Evolutionary conservation across 2,113 vertebrate species (phyloP).

Genomic region (Excalfactoria chinensis): DNA sequence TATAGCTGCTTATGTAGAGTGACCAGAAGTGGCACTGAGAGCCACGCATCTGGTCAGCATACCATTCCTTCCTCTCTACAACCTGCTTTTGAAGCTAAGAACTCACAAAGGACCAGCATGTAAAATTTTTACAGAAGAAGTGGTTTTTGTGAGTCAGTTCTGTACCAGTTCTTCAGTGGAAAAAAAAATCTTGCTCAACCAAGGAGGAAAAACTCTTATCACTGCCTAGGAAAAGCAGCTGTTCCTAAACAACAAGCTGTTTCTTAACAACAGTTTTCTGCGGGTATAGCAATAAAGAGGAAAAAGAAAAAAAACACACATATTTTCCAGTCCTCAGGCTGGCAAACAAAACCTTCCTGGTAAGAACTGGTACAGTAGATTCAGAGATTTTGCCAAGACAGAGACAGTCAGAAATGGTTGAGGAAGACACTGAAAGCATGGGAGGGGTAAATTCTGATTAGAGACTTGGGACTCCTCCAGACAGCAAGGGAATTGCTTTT

Average conservation of each 20-base stretch:
- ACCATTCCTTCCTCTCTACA: neutral
- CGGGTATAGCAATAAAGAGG: neutral
- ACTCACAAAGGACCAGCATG: neutral
- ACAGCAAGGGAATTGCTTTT: neutral
- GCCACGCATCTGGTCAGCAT: rapidly evolving
- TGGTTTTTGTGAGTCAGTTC: neutral
- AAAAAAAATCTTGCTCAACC: neutral
- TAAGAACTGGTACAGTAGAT: neutral
- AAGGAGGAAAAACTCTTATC: neutral
- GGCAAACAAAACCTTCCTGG: neutral
- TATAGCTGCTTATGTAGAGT: rapidly evolving
- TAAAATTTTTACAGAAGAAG: neutral
- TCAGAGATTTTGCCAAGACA: neutral
- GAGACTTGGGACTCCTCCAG: neutral
- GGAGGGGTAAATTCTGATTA: neutral
- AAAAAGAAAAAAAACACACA: neutral
- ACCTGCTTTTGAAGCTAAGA: neutral
- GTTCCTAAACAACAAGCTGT: neutral
- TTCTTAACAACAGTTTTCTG: neutral
- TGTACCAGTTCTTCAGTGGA: neutral
- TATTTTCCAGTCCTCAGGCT: neutral
- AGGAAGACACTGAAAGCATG: neutral
- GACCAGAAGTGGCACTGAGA: neutral
- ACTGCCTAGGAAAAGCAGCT: neutral
- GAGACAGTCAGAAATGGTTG: neutral